Base-by-base conservation (phyloP, 2,113 vertebrate species). In the Pimephales promelas region DNA sequence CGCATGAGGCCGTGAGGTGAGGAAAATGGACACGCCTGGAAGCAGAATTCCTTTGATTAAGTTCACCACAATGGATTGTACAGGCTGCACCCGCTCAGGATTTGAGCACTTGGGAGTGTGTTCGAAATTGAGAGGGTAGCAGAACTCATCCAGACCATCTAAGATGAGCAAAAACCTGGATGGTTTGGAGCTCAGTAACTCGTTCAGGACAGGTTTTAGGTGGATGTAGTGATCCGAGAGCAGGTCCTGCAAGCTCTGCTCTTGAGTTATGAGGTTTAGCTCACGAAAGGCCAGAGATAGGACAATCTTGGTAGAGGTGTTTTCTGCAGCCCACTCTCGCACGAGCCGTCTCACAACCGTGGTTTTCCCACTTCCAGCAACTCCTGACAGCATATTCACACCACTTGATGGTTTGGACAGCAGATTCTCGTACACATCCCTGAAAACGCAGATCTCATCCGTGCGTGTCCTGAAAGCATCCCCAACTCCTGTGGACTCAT, bases 301-400 rank as follows among this genome's bases (percentile, higher is more conserved):
- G 34, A 91, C 36, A 2, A 89, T 83, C 34, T 88, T 90, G 36
- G 83, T 40, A 0, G 57, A 40, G 16, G 74, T 59, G 2, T 52
- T 16, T 24, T 87, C 81, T 8, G 16, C n/a, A 40, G 87, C 84
- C 90, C 90, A 91, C 62, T 88, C 85, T 18, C 64, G 84, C 1
- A 89, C 85, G 47, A 91, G 24, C 16, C 81, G 73, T 49, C 81
- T 85, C 47, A 89, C 84, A n/a, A 89, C 86, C 2, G 89, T 91
- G n/a, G 90, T 91, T 84, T 91, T 91, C 16, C 90, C 90, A 40
- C 90, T 90, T 47, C 90, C 90, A 0, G 90, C 90, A 6, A 90
- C 90, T 11, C 90, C 90, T 5, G 84, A 91, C 36, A 91, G 70
- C 72, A 91, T 75, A 10, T 59, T 70, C 64, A 88, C 82, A 36